Percentiles rank a stretch among this genome's conserved stretches.
phyloP scores from a whole-genome alignment of 2,888 invertebrate species.

The Rapana venosa region DNA sequence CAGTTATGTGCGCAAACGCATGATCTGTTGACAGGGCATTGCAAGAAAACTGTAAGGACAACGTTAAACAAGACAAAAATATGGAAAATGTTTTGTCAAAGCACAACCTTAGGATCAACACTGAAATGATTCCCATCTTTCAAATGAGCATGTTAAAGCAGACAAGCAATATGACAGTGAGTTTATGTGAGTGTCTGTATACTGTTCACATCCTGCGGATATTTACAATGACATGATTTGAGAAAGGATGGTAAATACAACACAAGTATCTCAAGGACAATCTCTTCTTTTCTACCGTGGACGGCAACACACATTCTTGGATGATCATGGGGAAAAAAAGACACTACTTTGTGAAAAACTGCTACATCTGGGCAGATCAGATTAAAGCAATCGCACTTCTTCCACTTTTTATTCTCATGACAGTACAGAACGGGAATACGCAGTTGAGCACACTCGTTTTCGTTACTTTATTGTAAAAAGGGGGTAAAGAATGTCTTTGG shows the following conservation, averaged over 20 bases:
- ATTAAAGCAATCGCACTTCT: too few relatives aligned
- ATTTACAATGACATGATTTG: not conserved
- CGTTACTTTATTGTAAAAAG: too few relatives aligned
- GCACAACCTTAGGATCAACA: conserved; percentile 27
- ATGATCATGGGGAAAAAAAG: not conserved
- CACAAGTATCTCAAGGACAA: not conserved
- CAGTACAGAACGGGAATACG: too few relatives aligned
- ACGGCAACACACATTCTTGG: conserved; percentile 20
- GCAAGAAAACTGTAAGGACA: not conserved
- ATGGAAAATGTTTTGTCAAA: not conserved
- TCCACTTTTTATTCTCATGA: too few relatives aligned
- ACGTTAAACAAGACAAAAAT: not conserved
- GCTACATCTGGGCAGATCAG: too few relatives aligned
- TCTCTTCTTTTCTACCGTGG: not conserved
- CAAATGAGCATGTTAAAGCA: not conserved
- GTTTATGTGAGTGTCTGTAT: not conserved
- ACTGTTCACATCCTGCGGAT: not conserved
- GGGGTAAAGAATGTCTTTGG: too few relatives aligned
- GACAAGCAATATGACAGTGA: not conserved
- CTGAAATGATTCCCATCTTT: not conserved
- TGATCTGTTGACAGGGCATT: not conserved
- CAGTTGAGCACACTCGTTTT: too few relatives aligned
- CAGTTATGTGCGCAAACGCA: too few relatives aligned
- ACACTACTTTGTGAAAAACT: too few relatives aligned
- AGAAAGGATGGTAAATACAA: not conserved